phyloP scores from a whole-genome alignment of 2,797 vertebrate species.

The Chelon auratus region DNA sequence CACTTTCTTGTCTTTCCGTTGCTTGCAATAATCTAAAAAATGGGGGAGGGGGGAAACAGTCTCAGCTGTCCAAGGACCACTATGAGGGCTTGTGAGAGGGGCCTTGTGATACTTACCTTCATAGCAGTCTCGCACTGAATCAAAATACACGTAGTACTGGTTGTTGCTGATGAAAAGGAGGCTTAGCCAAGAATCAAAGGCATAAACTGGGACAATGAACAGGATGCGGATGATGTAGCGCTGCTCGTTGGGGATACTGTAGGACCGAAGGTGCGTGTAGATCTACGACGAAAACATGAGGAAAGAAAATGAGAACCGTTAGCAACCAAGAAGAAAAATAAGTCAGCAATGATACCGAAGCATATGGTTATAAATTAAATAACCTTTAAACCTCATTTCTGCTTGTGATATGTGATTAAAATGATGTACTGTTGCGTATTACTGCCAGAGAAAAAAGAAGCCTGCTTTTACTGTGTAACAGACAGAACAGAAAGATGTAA shows the following conservation, averaged over 20 bases:
- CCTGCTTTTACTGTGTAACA: neutral
- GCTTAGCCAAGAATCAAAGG: slow-evolving; percentile 98
- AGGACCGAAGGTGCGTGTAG: slow-evolving; percentile 92
- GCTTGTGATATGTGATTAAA: neutral
- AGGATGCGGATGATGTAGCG: slow-evolving; percentile 97
- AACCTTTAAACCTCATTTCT: neutral
- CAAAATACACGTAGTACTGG: slow-evolving; percentile 95
- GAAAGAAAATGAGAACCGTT: slow-evolving; percentile 14
- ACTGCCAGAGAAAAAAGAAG: neutral
- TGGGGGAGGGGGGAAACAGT: neutral
- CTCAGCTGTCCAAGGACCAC: neutral
- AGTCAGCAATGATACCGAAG: neutral
- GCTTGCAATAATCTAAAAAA: slow-evolving; percentile 11
- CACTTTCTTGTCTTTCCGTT: slow-evolving; percentile 42
- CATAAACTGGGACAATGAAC: slow-evolving; percentile 94
- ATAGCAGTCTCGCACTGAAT: slow-evolving; percentile 95
- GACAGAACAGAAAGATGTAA: neutral
- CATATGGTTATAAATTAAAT: neutral
- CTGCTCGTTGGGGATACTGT: slow-evolving; percentile 93
- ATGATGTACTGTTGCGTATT: neutral
- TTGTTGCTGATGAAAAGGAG: slow-evolving; percentile 94
- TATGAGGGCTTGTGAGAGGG: neutral
- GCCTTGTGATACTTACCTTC: slow-evolving; percentile 86
- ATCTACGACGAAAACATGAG: slow-evolving; percentile 83
- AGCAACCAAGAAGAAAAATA: neutral